Evolutionary conservation across 2,113 vertebrate genomes (phyloP).

Genomic region (Rostratula benghalensis): DNA sequence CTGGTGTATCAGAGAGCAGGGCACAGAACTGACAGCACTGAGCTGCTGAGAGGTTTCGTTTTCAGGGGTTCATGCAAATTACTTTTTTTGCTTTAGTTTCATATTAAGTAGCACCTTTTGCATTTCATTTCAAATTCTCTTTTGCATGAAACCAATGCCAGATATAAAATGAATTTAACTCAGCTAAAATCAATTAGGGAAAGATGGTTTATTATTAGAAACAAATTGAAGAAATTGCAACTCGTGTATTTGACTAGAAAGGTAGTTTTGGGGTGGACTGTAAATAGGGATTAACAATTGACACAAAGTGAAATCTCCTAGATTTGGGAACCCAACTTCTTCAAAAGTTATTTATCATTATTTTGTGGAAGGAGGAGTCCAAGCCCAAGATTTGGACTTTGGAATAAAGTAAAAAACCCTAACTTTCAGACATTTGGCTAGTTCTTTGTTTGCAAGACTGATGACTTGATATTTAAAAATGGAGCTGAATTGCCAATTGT

Average conservation of each 20-base stretch:
- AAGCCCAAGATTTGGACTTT: not conserved
- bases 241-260: not conserved
- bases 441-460: not conserved
- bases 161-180: not conserved
- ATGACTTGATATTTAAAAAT: not conserved
- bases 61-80: not conserved
- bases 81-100: not conserved
- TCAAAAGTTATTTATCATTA: not conserved
- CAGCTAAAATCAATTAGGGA: not conserved
- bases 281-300: not conserved
- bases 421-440: not conserved
- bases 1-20: not conserved
- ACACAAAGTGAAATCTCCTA: not conserved
- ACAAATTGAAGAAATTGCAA: not conserved
- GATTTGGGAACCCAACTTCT: not conserved
- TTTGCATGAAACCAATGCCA: not conserved
- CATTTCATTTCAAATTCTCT: not conserved
- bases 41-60: not conserved
- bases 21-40: not conserved
- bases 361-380: not conserved
- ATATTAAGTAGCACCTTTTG: not conserved
- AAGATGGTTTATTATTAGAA: not conserved
- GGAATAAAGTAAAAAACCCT: not conserved
- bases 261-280: not conserved
- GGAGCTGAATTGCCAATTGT: not conserved